A percentile compares a stretch with the other conserved stretches of the same genome.
Evolutionary conservation across 2,113 vertebrate genomes (phyloP).

Genomic region (Dascyllus trimaculatus): DNA sequence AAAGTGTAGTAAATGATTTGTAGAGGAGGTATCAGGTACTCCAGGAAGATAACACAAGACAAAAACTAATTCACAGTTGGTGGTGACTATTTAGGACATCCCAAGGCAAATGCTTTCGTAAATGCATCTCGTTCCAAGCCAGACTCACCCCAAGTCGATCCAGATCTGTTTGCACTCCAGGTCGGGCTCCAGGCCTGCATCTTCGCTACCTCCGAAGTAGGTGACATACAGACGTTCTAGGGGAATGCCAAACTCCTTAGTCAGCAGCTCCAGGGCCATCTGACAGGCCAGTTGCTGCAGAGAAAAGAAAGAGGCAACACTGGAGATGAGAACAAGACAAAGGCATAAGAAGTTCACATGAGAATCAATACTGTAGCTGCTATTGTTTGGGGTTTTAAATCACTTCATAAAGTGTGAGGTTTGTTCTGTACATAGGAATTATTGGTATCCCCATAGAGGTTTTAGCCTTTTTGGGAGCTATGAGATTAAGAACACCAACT

Average conservation of each 20-base stretch:
- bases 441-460: too few species aligned
- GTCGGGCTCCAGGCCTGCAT: constrained; percentile 93
- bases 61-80: neutral
- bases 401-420: too few species aligned
- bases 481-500: too few species aligned
- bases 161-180: constrained; percentile 98
- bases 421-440: too few species aligned
- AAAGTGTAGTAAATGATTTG: neutral
- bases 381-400: too few species aligned
- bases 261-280: constrained; percentile 95
- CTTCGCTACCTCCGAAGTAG: constrained; percentile 93
- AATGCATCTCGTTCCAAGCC: neutral
- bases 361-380: too few species aligned
- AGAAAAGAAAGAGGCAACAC: neutral
- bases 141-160: constrained; percentile 95
- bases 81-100: too few species aligned
- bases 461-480: too few species aligned
- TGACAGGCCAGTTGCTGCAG: constrained; percentile 94
- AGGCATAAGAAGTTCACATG: neutral
- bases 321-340: neutral
- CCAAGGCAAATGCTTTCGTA: too few species aligned
- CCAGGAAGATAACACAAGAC: neutral
- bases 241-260: constrained; percentile 94
- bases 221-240: constrained; percentile 96
- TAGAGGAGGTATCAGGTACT: neutral